Evolutionary conservation across 2,888 invertebrate genomes (phyloP).

Genomic region (Alcis repandata): DNA sequence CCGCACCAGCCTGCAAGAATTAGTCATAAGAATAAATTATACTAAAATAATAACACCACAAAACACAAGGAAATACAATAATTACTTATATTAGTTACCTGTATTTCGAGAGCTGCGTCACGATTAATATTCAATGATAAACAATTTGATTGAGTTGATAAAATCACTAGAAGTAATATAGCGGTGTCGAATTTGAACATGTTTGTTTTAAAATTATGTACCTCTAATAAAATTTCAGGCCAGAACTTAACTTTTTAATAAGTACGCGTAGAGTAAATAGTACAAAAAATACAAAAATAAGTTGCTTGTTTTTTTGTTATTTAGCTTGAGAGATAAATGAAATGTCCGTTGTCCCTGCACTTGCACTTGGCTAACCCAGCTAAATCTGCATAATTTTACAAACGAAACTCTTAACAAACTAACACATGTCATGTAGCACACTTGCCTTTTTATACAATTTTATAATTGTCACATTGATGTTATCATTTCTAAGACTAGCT

Average conservation of each 20-base stretch:
- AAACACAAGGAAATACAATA: slow-evolving; percentile 14
- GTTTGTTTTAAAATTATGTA: no score
- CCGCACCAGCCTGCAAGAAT: slow-evolving; percentile 35
- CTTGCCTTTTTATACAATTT: not conserved
- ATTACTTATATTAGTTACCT: slow-evolving; percentile 10
- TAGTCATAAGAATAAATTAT: slow-evolving; percentile 5
- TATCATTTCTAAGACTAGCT: slow-evolving; percentile 7
- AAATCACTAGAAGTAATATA: not conserved
- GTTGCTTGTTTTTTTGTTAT: no score
- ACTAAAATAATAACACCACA: not conserved
- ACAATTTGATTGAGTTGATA: slow-evolving; percentile 10
- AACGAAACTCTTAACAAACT: not conserved
- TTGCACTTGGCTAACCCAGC: no score
- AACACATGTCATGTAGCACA: no score
- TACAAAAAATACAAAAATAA: no score
- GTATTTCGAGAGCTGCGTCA: slow-evolving; percentile 6
- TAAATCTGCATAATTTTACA: no score
- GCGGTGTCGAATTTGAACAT: slow-evolving; percentile 3
- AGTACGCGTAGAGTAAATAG: not conserved
- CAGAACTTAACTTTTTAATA: not conserved
- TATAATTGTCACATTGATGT: slow-evolving; percentile 6
- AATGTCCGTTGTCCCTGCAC: no score
- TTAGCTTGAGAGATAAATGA: no score
- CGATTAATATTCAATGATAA: slow-evolving; percentile 13
- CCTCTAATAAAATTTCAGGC: no score